These are phyloP conservation scores for Mesopsocus fuscifrons DNA, from an alignment of 2,888 invertebrate species.

Conservation along the genomic window DNA sequence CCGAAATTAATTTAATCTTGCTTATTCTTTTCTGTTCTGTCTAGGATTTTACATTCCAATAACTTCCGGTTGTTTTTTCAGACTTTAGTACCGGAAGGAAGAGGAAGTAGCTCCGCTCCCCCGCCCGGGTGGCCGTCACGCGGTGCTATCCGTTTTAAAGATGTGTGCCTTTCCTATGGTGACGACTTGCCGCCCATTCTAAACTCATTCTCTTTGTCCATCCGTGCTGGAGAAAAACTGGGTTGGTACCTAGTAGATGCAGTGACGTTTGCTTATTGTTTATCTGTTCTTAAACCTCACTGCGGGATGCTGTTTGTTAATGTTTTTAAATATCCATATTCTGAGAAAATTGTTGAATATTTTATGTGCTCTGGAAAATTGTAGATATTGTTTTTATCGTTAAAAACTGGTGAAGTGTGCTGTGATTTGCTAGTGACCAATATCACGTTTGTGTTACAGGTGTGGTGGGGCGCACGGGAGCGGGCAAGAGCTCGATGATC, in stretches of 20 bases:
- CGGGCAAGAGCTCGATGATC: constrained; percentile 36
- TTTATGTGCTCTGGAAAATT: no score
- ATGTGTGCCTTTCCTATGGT: constrained; percentile 30
- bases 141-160: constrained; percentile 30
- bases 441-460: constrained; percentile 21
- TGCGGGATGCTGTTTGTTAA: no score
- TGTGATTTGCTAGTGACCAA: background rate
- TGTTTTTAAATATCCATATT: no score
- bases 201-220: constrained; percentile 31
- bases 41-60: no score
- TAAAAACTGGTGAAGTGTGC: background rate
- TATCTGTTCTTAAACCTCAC: no score
- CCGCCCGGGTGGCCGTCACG: constrained; percentile 29
- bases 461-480: constrained; percentile 28
- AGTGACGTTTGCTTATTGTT: no score
- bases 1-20: no score
- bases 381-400: no score
- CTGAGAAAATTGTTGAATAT: no score
- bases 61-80: no score
- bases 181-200: constrained; percentile 29
- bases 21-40: no score
- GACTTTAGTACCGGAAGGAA: constrained; percentile 10
- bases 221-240: constrained; percentile 35
- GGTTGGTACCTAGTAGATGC: constrained; percentile 27
- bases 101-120: no score